Conservation (phyloP, 2,113 vertebrate genomes). For the Harpagus bidentatus region DNA sequence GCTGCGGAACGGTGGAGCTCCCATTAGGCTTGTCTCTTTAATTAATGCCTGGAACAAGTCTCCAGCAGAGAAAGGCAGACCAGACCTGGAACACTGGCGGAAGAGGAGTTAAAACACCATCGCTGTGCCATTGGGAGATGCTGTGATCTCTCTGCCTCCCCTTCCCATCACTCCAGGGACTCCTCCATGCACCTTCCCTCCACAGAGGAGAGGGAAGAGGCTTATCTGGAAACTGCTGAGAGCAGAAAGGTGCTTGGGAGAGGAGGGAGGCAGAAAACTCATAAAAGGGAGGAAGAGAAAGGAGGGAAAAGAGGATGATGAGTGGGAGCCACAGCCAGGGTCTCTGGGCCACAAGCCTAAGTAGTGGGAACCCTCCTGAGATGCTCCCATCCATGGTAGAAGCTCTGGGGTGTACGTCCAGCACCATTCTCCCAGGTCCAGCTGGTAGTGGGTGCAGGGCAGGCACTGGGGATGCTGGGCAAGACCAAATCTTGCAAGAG, state of each 20-base stretch:
- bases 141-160: background rate
- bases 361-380: background rate
- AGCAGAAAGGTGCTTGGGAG: background rate
- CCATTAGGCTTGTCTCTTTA: slow-evolving; percentile 11
- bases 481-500: background rate
- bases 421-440: background rate
- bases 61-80: slow-evolving; percentile 7
- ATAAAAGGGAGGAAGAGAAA: background rate
- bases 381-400: background rate
- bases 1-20: background rate
- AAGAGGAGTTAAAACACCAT: background rate
- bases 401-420: background rate
- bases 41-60: slow-evolving; percentile 40
- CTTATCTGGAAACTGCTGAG: background rate
- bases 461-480: background rate
- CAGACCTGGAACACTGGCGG: background rate
- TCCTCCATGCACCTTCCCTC: background rate
- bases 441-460: background rate
- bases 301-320: background rate
- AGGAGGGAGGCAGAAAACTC: background rate
- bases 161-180: background rate
- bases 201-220: background rate
- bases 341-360: rapidly evolving
- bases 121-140: rapidly evolving
- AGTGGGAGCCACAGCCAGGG: background rate